These are phyloP conservation scores for Epinotia demarniana DNA, from an alignment of 2,888 invertebrate species.

Conservation along the genomic window DNA sequence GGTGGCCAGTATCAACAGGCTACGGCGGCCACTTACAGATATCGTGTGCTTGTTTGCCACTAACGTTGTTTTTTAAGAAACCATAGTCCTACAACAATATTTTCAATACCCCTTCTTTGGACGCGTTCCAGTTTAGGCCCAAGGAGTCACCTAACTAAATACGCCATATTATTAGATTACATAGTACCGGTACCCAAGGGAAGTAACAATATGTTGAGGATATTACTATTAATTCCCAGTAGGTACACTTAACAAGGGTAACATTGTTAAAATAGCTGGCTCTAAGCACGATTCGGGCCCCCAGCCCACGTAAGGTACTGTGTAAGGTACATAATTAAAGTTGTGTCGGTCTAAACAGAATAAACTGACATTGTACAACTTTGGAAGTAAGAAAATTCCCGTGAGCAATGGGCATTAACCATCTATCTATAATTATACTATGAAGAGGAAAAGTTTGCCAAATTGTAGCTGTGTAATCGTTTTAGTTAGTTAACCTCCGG, in stretches of 20 bases:
- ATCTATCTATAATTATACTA: too few relatives aligned
- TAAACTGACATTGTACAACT: background rate
- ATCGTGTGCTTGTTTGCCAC: too few relatives aligned
- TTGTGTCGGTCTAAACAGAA: background rate
- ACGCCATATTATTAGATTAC: constrained; percentile 28
- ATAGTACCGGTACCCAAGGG: constrained; percentile 8
- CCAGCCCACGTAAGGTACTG: background rate
- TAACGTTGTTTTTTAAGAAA: too few relatives aligned
- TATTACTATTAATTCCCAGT: constrained; percentile 35
- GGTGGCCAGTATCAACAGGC: too few relatives aligned
- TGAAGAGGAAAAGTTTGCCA: too few relatives aligned
- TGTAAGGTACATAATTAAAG: background rate
- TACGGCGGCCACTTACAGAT: too few relatives aligned
- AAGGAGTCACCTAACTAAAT: background rate
- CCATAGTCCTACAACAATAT: too few relatives aligned
- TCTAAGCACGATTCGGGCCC: constrained; percentile 5
- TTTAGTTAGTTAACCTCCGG: too few relatives aligned
- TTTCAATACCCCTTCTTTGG: too few relatives aligned
- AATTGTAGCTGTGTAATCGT: too few relatives aligned
- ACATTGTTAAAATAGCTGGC: constrained; percentile 33
- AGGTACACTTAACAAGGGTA: constrained; percentile 36
- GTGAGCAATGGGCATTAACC: background rate
- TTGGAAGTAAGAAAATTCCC: background rate
- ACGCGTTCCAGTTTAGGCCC: background rate
- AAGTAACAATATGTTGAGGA: constrained; percentile 38